Conservation (phyloP, 2,797 vertebrate genomes). For the Limosa lapponica region DNA sequence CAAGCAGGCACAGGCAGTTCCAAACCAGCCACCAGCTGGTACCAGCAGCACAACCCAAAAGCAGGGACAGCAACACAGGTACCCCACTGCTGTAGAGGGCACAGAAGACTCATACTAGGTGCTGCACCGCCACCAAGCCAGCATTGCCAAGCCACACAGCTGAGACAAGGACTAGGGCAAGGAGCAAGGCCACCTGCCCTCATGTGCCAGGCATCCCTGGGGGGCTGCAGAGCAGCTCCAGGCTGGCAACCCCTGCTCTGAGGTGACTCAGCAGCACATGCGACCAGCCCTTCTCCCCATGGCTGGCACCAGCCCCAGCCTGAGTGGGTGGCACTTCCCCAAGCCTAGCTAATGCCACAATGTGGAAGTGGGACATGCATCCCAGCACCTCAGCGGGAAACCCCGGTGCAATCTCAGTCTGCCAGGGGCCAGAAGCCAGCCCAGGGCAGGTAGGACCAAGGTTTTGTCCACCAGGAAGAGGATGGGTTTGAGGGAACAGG, state of each 20-base stretch:
- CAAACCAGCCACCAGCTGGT: not conserved
- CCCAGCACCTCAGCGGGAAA: not conserved
- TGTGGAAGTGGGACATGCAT: not conserved
- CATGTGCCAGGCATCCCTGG: rapidly evolving
- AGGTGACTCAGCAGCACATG: not conserved
- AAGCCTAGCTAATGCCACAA: not conserved
- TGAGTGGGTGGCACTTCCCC: not conserved
- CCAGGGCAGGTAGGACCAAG: not conserved
- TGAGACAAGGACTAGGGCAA: not conserved
- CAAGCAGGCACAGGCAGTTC: not conserved
- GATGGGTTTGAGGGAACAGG: not conserved
- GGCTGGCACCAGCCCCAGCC: not conserved
- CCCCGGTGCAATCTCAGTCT: not conserved
- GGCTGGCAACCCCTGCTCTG: not conserved
- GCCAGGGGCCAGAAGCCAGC: not conserved
- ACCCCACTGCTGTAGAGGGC: not conserved
- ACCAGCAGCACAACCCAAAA: not conserved
- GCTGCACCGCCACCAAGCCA: not conserved
- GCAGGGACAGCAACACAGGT: not conserved
- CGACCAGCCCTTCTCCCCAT: not conserved
- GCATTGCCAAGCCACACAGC: not conserved
- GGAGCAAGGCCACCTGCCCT: not conserved
- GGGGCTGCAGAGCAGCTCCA: not conserved
- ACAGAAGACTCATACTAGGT: not conserved
- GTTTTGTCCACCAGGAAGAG: not conserved